phyloP scores from a whole-genome alignment of 2,113 vertebrate species.

The Shinisaurus crocodilurus region DNA sequence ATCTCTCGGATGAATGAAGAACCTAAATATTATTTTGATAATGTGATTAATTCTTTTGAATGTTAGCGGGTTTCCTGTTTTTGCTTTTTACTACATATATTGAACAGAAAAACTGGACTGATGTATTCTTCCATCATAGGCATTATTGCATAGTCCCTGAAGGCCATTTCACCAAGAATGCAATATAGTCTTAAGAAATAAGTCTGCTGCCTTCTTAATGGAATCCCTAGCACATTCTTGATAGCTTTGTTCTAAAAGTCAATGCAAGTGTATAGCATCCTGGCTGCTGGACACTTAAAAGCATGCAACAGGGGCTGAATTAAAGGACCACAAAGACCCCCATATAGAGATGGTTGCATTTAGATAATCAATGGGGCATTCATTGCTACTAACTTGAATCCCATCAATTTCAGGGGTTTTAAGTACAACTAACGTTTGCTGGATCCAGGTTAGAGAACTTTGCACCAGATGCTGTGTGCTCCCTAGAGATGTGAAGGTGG shows the following conservation, averaged over 20 bases:
- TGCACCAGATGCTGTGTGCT: not conserved
- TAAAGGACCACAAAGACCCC: not conserved
- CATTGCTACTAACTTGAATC: not conserved
- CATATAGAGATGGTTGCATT: not conserved
- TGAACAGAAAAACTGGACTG: not conserved
- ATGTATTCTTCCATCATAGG: not conserved
- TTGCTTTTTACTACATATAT: not conserved
- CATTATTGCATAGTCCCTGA: not conserved
- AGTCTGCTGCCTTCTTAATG: not conserved
- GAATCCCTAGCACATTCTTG: not conserved
- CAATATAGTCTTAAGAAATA: not conserved
- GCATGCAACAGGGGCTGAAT: not conserved
- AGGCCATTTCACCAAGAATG: not conserved
- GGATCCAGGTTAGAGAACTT: not conserved
- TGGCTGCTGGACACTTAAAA: too few species aligned
- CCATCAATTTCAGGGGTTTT: not conserved
- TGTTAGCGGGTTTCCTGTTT: not conserved
- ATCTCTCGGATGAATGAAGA: not conserved
- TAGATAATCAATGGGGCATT: not conserved
- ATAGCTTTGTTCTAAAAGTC: not conserved
- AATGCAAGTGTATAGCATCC: not conserved
- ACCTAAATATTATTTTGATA: slow-evolving; percentile 1
- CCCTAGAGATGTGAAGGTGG: not conserved
- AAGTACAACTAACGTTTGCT: not conserved
- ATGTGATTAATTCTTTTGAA: slow-evolving; percentile 25